Conservation (phyloP, 2,797 vertebrate species). For the Taenioides sp. region DNA sequence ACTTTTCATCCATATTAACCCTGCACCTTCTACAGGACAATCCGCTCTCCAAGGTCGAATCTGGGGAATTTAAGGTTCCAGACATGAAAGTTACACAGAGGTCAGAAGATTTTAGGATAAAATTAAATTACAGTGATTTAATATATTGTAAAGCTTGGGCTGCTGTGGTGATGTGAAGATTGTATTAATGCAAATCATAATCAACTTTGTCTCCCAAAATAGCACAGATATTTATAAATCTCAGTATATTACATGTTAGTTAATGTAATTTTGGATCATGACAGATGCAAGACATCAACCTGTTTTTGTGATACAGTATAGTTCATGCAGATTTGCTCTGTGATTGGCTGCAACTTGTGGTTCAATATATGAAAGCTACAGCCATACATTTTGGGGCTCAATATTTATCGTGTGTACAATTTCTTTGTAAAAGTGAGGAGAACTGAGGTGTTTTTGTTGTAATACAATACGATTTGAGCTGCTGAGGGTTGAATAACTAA, state of each 20-base stretch:
- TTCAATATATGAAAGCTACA: no score
- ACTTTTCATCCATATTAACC: slow-evolving; percentile 33
- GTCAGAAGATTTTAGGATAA: neutral
- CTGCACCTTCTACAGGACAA: slow-evolving; percentile 15
- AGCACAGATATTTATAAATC: neutral
- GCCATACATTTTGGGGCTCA: no score
- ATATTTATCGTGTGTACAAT: no score
- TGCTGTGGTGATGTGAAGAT: neutral
- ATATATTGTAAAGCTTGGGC: neutral
- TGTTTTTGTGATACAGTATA: no score
- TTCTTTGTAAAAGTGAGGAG: no score
- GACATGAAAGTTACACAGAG: neutral
- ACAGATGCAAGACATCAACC: no score
- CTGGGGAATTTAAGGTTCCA: neutral
- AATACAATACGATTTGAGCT: no score
- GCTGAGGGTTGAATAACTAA: no score
- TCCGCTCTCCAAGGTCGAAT: neutral
- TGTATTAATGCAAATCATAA: neutral
- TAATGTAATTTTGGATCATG: neutral
- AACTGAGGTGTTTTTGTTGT: no score
- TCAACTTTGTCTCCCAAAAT: neutral
- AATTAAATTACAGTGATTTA: neutral
- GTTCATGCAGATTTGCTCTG: no score
- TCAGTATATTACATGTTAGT: neutral
- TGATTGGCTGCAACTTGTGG: no score